Evolutionary conservation across 2,888 invertebrate species (phyloP).

Genomic region (Geophilus truncorum): DNA sequence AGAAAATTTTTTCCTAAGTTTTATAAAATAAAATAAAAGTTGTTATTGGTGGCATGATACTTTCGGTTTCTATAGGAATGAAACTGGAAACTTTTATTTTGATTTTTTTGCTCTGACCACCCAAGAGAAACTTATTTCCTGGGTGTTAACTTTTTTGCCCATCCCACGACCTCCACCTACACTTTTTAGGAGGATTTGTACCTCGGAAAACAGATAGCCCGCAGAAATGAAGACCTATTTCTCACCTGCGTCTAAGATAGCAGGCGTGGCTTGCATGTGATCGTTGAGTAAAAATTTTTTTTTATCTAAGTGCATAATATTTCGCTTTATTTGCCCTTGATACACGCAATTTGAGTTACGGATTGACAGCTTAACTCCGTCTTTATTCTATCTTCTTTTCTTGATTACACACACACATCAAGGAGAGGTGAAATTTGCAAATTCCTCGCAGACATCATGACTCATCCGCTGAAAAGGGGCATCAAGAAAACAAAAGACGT

Average conservation of each 20-base stretch:
- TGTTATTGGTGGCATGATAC: too few relatives aligned
- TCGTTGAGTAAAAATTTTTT: background rate
- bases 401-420: background rate
- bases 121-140: background rate
- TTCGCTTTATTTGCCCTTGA: background rate
- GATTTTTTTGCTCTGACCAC: background rate
- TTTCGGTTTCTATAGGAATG: too few relatives aligned
- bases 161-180: background rate
- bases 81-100: too few relatives aligned
- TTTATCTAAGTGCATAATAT: background rate
- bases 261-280: background rate
- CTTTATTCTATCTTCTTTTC: background rate
- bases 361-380: background rate
- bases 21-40: too few relatives aligned
- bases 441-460: background rate
- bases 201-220: background rate
- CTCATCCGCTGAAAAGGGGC: background rate
- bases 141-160: background rate
- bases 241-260: background rate
- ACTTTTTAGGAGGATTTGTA: background rate
- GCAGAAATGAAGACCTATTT: background rate
- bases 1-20: too few relatives aligned
- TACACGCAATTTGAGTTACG: background rate
- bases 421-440: background rate
- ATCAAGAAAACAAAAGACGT: background rate